Base-by-base conservation (phyloP, 2,113 vertebrate species). In the Azemiops feae region DNA sequence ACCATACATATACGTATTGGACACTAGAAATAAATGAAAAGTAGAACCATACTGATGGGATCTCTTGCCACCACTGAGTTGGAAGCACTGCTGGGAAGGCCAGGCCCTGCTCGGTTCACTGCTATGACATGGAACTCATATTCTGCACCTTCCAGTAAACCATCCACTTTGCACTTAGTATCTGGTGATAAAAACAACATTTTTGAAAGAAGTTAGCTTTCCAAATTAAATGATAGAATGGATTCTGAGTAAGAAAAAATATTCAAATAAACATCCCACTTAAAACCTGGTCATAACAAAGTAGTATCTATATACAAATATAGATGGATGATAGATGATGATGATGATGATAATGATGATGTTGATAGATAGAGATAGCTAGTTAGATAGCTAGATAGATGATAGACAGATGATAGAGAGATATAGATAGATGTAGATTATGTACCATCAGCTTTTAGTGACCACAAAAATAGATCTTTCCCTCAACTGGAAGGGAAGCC, bases 121-220 rank as follows among this genome's bases (percentile, higher is more conserved):
- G 96, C 94, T 91, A 88, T 96, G 34, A 97, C 95, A 91, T 0
- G 8, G 93, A 98, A 97, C 94, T 98, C 96, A 55, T 97, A 98
- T 94, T 97, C 97, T 69, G 95, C 93, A 93, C 96, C 97, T 22
- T 97, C 96, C 90, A 97, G 93, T 93, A 98, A 96, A 53, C 93
- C 95, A 86, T 94, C 95, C 86, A 95, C 95, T 86, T 95, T 95
- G 85, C 93, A 97, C 89, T 95, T 97, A 53, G 95, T 96, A 74
- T 94, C 97, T 98, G 92, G 47, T 95, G 60, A 91, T 25, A 39
- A 30, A 23, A 91, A 10, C 87, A 0, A 5, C 2, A 6, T 81
- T 43, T 53, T 93, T 20, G 20, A 34, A 43, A 92, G 57, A 52
- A 87, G 10, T 89, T 47, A 47, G 39, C 5, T 43, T 86, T 64